Evolutionary conservation across 2,113 vertebrate species (phyloP).

Genomic region (Gulo gulo): DNA sequence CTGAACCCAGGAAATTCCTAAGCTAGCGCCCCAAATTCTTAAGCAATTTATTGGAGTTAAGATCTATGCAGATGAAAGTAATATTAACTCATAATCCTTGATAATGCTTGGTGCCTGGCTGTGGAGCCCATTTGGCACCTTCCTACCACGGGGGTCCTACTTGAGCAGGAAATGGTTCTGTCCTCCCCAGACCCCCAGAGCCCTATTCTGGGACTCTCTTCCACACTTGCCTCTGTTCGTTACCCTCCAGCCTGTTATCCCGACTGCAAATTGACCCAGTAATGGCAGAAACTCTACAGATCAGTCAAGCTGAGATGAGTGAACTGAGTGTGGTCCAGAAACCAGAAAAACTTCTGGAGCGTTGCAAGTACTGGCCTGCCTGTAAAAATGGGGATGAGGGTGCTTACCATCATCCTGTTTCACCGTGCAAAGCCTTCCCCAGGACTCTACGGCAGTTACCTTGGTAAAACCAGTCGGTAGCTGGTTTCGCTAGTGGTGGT

Average conservation of each 20-base stretch:
- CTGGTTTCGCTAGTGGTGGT: no score
- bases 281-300: no score
- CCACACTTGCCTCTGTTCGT: neutral
- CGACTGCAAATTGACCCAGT: no score
- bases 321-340: conserved; percentile 82
- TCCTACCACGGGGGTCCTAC: neutral
- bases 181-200: neutral
- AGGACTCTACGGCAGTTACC: no score
- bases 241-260: neutral
- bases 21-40: neutral
- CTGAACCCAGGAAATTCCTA: neutral
- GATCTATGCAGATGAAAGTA: neutral
- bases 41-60: neutral
- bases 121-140: neutral
- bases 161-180: neutral
- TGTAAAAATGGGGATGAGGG: conserved; percentile 96
- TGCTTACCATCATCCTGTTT: conserved; percentile 92
- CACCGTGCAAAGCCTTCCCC: conserved; percentile 97
- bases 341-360: conserved; percentile 90
- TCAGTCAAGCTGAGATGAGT: conserved; percentile 84
- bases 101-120: neutral
- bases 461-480: no score
- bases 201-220: neutral
- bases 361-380: conserved; percentile 98
- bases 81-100: neutral